phyloP scores from a whole-genome alignment of 2,888 invertebrate genomes.

The Brachyopa scutellaris region DNA sequence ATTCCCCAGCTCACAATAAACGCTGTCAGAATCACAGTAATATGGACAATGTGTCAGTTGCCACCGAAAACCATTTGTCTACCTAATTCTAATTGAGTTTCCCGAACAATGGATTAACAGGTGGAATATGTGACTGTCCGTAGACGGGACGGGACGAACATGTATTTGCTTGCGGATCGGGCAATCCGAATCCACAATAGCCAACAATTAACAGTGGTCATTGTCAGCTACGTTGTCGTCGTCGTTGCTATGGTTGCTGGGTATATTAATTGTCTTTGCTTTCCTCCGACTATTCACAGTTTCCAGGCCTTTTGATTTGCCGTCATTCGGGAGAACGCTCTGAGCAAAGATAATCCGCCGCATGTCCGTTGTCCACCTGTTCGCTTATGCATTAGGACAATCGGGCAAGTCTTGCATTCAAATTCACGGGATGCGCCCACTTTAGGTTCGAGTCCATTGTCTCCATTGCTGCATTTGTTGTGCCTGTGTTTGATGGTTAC shows the following conservation, averaged over 20 bases:
- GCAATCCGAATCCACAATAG: slow-evolving; percentile 18
- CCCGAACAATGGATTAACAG: slow-evolving; percentile 58
- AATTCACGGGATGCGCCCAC: slow-evolving; percentile 34
- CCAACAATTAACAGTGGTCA: slow-evolving; percentile 49
- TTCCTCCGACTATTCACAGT: slow-evolving; percentile 3
- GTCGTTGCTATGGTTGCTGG: not conserved
- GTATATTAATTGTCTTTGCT: slow-evolving; percentile 46
- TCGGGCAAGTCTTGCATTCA: slow-evolving; percentile 52
- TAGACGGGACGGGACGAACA: no score
- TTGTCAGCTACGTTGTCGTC: slow-evolving; percentile 8
- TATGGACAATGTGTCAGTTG: slow-evolving; percentile 45
- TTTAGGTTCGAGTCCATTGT: slow-evolving; percentile 16
- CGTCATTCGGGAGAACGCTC: slow-evolving; percentile 49
- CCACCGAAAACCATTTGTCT: slow-evolving; percentile 53
- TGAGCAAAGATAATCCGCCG: slow-evolving; percentile 43
- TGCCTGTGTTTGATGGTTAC: not conserved
- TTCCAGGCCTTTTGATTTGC: slow-evolving; percentile 51
- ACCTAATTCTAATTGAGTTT: slow-evolving; percentile 66
- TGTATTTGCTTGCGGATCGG: not conserved
- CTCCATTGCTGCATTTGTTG: not conserved
- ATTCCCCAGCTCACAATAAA: slow-evolving; percentile 23
- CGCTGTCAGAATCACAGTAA: slow-evolving; percentile 22
- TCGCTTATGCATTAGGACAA: slow-evolving; percentile 34
- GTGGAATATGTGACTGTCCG: slow-evolving; percentile 12
- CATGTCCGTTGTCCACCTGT: slow-evolving; percentile 42